These are phyloP conservation scores for Oligia latruncula DNA, from an alignment of 2,888 invertebrate genomes.

Conservation along the genomic window DNA sequence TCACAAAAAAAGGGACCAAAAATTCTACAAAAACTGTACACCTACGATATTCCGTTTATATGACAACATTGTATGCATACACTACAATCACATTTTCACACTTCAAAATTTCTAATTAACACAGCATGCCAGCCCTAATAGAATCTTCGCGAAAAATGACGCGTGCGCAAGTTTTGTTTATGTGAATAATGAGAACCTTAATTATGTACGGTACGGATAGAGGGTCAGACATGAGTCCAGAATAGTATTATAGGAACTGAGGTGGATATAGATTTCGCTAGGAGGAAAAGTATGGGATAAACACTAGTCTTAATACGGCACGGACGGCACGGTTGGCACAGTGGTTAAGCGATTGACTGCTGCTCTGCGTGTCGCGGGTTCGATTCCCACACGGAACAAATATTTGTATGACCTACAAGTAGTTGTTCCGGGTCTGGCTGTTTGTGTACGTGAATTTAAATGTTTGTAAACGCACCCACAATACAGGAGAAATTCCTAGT, in stretches of 20 bases:
- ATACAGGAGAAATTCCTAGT: no score
- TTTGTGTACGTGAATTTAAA: no score
- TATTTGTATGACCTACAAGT: no score
- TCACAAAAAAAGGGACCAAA: neutral
- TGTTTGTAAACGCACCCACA: no score
- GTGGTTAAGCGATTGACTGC: no score
- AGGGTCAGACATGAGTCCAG: neutral
- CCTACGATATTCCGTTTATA: neutral
- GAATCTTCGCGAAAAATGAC: slow-evolving; percentile 72
- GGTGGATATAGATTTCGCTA: neutral
- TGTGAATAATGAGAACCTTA: slow-evolving; percentile 71
- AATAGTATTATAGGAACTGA: slow-evolving; percentile 9
- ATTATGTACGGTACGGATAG: slow-evolving; percentile 67
- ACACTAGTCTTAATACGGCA: neutral
- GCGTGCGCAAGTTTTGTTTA: slow-evolving; percentile 74
- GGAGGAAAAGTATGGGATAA: neutral
- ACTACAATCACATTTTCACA: neutral
- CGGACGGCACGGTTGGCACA: no score
- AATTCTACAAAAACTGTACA: neutral
- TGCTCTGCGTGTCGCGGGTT: no score
- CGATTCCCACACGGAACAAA: no score
- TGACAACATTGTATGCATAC: neutral
- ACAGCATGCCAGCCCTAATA: slow-evolving; percentile 45
- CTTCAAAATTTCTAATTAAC: slow-evolving; percentile 9
- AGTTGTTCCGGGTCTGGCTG: no score